phyloP scores from a whole-genome alignment of 2,888 invertebrate genomes.

The Apamea epomidion region DNA sequence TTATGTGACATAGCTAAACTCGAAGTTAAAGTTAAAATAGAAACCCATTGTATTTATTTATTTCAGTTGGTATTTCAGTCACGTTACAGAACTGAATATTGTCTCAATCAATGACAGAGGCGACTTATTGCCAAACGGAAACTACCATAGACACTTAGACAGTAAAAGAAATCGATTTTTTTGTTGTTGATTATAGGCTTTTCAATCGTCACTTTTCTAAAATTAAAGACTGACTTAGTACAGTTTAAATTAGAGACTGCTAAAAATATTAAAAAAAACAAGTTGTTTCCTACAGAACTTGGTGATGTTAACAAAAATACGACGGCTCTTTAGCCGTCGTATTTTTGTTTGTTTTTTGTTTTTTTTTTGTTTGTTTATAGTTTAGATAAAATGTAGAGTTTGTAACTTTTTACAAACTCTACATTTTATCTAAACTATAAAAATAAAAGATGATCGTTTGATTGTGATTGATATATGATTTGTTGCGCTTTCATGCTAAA shows the following conservation, averaged over 20 bases:
- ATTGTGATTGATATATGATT: background rate
- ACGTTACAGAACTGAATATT: constrained; percentile 11
- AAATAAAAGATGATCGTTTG: too few species aligned
- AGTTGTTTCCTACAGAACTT: background rate
- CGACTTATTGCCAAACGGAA: constrained; percentile 4
- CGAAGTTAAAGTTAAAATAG: background rate
- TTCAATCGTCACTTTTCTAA: too few species aligned
- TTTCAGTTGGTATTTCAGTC: background rate
- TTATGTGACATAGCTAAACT: background rate
- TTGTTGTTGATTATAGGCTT: too few species aligned
- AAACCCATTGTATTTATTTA: background rate
- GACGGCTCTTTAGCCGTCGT: too few species aligned
- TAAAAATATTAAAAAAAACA: background rate
- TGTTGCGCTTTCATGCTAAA: background rate
- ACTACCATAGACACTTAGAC: background rate
- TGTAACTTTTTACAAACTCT: constrained; percentile 13
- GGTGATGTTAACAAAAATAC: background rate
- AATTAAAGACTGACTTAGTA: too few species aligned
- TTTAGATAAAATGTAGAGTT: too few species aligned
- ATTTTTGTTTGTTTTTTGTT: too few species aligned
- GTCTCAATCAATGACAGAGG: constrained; percentile 6
- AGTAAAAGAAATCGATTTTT: too few species aligned
- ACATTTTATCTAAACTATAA: background rate
- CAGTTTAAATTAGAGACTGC: background rate
- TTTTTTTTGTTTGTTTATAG: too few species aligned